Conservation (phyloP, 2,797 vertebrate genomes). For the Lepidocolaptes lacrymiger region DNA sequence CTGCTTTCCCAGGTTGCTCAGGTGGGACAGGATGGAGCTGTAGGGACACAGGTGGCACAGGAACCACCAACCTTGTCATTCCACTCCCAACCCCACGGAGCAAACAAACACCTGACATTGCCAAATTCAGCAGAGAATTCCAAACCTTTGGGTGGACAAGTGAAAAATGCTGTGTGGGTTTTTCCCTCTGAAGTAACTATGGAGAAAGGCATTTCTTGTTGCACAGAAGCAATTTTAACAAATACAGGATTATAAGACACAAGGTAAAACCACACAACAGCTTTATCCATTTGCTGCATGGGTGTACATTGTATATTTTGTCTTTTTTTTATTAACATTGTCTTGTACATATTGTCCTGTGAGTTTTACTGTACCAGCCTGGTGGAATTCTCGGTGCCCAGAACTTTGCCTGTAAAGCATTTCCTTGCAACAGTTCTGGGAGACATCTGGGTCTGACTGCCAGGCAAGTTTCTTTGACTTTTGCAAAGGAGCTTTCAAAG, state of each 20-base stretch:
- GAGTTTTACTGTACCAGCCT: not conserved
- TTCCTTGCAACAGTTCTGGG: not conserved
- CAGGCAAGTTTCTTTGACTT: not conserved
- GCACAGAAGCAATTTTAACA: not conserved
- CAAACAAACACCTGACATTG: not conserved
- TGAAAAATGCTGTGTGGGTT: not conserved
- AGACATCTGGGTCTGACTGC: not conserved
- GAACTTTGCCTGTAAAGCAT: not conserved
- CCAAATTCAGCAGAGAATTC: not conserved
- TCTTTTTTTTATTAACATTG: not conserved
- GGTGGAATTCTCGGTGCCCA: not conserved
- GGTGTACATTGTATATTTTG: rapidly evolving
- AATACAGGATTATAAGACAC: not conserved
- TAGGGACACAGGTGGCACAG: not conserved
- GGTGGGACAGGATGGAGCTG: not conserved
- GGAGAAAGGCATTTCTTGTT: not conserved
- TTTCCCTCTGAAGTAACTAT: not conserved
- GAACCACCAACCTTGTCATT: not conserved
- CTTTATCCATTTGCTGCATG: too few species aligned
- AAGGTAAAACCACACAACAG: rapidly evolving
- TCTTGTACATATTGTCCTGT: rapidly evolving
- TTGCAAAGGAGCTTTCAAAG: not conserved
- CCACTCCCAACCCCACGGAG: not conserved
- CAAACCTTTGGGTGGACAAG: not conserved
- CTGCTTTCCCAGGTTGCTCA: not conserved